A percentile compares a stretch with the other conserved stretches of the same genome.
Evolutionary conservation across 2,113 vertebrate genomes (phyloP).

Genomic region (Gadus chalcogrammus): DNA sequence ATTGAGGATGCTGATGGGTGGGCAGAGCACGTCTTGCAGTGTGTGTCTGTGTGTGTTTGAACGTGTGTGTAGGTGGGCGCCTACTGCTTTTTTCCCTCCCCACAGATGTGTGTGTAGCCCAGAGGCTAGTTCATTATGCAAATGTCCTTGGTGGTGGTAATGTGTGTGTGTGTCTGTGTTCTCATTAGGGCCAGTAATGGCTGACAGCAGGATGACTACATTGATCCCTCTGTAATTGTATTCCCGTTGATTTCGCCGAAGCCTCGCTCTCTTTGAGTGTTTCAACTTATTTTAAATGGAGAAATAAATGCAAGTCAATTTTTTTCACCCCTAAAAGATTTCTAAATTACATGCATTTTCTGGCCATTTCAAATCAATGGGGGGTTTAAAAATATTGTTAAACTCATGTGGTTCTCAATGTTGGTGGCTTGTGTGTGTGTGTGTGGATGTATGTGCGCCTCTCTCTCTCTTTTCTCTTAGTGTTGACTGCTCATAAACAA

Average conservation of each 20-base stretch:
- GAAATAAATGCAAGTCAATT: no score
- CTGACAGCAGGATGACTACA: conserved; percentile 50
- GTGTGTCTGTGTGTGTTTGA: conserved; percentile 3
- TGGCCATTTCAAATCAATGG: no score
- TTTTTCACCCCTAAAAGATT: no score
- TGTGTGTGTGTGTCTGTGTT: conserved; percentile 39
- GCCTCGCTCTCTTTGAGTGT: neutral
- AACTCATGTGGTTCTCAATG: no score
- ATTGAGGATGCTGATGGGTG: conserved; percentile 37
- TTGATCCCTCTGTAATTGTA: conserved; percentile 52
- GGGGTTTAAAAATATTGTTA: no score
- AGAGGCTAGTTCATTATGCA: conserved; percentile 47
- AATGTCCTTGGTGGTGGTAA: conserved; percentile 30
- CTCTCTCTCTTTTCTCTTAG: no score
- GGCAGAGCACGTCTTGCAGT: conserved; percentile 23
- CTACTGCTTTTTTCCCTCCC: neutral
- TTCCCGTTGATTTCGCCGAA: conserved; percentile 17
- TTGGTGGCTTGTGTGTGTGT: no score
- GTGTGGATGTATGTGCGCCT: no score
- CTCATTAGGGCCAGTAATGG: conserved; percentile 53
- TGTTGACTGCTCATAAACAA: no score
- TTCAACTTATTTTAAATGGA: no score
- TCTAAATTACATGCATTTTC: no score
- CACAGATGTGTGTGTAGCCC: conserved; percentile 19
- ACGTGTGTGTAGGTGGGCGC: neutral